A percentile compares a stretch with the other conserved stretches of the same genome.
These are phyloP conservation scores for Microtus pennsylvanicus DNA, from an alignment of 2,113 vertebrate genomes.

Conservation along the genomic window DNA sequence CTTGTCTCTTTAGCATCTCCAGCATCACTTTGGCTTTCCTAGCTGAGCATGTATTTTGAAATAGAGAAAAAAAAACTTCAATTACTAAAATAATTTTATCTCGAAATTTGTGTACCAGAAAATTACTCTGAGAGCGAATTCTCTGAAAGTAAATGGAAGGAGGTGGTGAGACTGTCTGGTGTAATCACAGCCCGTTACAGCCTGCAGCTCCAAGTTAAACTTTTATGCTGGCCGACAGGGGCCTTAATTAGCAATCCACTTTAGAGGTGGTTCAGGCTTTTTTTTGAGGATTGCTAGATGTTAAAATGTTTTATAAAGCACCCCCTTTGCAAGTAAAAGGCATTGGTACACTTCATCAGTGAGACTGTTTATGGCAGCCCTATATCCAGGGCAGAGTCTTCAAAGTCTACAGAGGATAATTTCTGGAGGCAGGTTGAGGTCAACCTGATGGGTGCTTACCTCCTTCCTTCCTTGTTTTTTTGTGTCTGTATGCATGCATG, in stretches of 20 bases:
- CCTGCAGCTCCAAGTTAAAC: background rate
- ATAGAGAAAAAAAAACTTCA: slow-evolving; percentile 59
- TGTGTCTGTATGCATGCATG: background rate
- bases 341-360: background rate
- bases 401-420: background rate
- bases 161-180: slow-evolving; percentile 48
- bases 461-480: background rate
- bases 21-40: slow-evolving; percentile 69
- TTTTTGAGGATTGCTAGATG: background rate
- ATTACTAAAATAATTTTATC: slow-evolving; percentile 80
- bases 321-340: background rate
- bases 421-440: background rate
- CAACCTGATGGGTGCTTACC: background rate
- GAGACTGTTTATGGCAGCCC: background rate
- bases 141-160: slow-evolving; percentile 75
- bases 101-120: slow-evolving; percentile 86
- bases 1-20: slow-evolving; percentile 72
- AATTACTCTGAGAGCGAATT: slow-evolving; percentile 82
- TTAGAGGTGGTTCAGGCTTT: background rate
- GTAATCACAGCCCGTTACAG: slow-evolving; percentile 39
- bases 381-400: background rate
- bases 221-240: background rate
- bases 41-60: slow-evolving; percentile 71
- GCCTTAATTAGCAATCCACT: background rate
- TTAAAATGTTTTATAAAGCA: background rate